phyloP scores from a whole-genome alignment of 2,113 vertebrate genomes.

The Chaenocephalus aceratus region DNA sequence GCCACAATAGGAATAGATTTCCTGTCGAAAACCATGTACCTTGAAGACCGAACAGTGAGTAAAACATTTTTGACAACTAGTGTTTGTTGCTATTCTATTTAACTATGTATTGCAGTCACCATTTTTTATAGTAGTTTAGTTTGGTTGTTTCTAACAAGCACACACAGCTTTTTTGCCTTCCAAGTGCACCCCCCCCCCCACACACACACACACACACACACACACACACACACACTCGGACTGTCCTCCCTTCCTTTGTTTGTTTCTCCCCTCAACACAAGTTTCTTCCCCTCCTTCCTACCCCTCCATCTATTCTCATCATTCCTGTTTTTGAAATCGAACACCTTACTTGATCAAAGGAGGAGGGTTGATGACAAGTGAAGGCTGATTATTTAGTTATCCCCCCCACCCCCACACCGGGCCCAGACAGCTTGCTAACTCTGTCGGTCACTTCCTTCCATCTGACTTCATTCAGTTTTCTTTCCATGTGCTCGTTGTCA shows the following conservation, averaged over 20 bases:
- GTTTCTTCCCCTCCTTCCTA: constrained; percentile 62
- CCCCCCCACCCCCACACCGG: constrained; percentile 8
- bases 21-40: constrained; percentile 99
- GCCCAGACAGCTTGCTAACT: constrained; percentile 62
- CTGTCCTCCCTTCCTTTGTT: constrained; percentile 45
- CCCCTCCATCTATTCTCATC: constrained; percentile 58
- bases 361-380: constrained; percentile 68
- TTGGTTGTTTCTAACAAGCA: constrained; percentile 22
- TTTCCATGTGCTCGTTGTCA: constrained; percentile 50
- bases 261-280: constrained; percentile 52
- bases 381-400: constrained; percentile 68
- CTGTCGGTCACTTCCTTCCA: constrained; percentile 59
- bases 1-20: constrained; percentile 99
- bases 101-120: background rate
- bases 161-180: background rate
- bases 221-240: background rate
- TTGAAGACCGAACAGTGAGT: constrained; percentile 95
- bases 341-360: constrained; percentile 74
- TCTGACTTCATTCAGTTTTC: constrained; percentile 51
- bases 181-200: no score
- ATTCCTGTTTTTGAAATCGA: constrained; percentile 65
- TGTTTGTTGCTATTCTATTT: no score
- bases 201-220: no score
- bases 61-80: no score
- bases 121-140: background rate